Evolutionary conservation across 2,113 vertebrate genomes (phyloP), one percentile per base, ranked within the genome.

Genomic region (Xiphorhynchus elegans): DNA sequence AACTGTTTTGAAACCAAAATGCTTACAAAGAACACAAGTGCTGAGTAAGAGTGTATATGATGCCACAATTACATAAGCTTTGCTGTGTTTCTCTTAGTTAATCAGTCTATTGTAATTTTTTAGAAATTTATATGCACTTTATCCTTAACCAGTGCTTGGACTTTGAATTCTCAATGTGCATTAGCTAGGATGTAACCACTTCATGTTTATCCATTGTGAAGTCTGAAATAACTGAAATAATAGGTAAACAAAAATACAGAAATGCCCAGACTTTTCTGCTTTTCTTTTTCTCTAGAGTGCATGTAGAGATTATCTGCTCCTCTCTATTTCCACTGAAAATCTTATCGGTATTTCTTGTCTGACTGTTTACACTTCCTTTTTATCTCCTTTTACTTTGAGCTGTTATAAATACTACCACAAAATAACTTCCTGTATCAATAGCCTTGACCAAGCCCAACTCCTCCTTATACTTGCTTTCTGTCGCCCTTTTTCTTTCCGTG

Each of bases 171-270:
- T 95, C 17, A 46, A 0, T n/a, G 9, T 76, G 21, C 47, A 6
- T 72, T 68, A 20, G 14, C 14, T 63, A 42, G 17, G 3, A 62
- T 25, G 9, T 40, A 62, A 79, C 11, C 4, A 59, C 20, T 82
- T 56, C 1, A 1, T 52, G 16, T 17, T 75, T 25, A 23, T 4
- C 47, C 19, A 25, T 44, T 0, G 0, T 31, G 6, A 85, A 75
- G 8, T 76, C 25, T 63, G n/a, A 87, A 90, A 76, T 69, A 76
- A 56, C 11, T 53, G 19, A 62, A 93, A 66, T 53, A 17, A 8
- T 20, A 53, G 23, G 28, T 33, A 69, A 89, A 53, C 6, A 49
- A 88, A 76, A 91, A n/a, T 16, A 79, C 52, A 40, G 14, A 58
- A 72, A 82, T 64, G 13, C 3, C 11, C 5, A 44, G 40, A 42